Base-by-base conservation (phyloP, 2,888 invertebrate genomes). In the Carterocephalus palaemon region DNA sequence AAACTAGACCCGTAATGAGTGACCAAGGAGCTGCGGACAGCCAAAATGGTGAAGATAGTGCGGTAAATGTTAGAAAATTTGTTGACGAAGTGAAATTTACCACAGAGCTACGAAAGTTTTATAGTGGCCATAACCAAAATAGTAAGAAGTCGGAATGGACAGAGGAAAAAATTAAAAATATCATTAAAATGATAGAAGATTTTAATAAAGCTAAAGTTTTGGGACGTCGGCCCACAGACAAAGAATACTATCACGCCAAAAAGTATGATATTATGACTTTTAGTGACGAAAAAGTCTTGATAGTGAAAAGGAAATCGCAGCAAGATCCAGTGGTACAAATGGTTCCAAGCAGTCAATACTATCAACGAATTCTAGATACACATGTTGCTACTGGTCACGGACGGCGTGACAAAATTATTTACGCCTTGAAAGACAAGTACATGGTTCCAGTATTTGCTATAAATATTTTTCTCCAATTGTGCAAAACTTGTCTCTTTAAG, bases 381-480 rank as follows among this genome's bases (percentile, higher is more conserved):
- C 63, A 63, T 49, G n/a, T 51, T 23, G 49, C 51, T 6, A 52
- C 52, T 0, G 57, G 56, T 9, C 62, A 62, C 9, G 60, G 59
- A 32, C 45, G 60, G 0, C 53, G 60, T 2, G 63, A 63, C 43
- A 59, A 56, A 60, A 58, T 58, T 28, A 6, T 54, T 22, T n/a
- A 53, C 10, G 23, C 19, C 16, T 40, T 63, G 15, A 60, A 52
- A 54, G 29, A 50, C 7, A 57, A 49, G 26, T 56, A 51, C 17
- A 4, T 52, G 29, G 42, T 64, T 1, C 59, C 59, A 36, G 34
- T 37, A 28, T 42, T 43, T 32, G 58, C 54, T 0, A 42, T 64
- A 20, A 34, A 24, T 10, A 48, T 59, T 3, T 62, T 59, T 9
- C 24, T 60, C 1, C 9, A 52, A 1, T 26, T 58, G 31, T 61